These are phyloP conservation scores for Lordiphosa collinella DNA, from an alignment of 1,140 invertebrate species.

Conservation along the genomic window DNA sequence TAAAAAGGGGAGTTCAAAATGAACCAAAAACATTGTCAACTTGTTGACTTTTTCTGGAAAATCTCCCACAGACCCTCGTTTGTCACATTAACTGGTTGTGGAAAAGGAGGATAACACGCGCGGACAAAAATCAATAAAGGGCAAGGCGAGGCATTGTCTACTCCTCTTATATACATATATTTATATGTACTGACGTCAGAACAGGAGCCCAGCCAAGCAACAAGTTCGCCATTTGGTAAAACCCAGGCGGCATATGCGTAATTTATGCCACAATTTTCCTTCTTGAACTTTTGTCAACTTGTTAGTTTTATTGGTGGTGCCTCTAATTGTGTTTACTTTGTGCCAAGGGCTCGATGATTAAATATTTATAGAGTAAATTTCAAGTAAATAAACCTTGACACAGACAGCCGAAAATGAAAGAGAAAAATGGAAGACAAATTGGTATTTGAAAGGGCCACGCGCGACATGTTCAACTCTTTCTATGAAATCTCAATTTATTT, in stretches of 20 bases:
- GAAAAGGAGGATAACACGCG: neutral
- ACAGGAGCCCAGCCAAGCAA: neutral
- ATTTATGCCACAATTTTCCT: constrained; percentile 5
- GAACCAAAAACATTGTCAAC: no score
- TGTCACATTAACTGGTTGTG: no score
- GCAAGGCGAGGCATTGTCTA: constrained; percentile 17
- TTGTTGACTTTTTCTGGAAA: no score
- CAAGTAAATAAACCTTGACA: constrained; percentile 53
- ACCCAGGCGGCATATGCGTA: constrained; percentile 40
- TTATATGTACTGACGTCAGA: neutral
- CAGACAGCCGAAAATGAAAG: neutral
- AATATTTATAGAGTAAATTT: constrained; percentile 56
- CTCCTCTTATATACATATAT: constrained; percentile 7
- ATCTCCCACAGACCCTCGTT: no score
- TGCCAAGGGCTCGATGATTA: constrained; percentile 57
- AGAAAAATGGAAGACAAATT: constrained; percentile 5
- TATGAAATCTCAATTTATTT: constrained; percentile 10
- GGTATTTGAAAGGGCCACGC: constrained; percentile 40
- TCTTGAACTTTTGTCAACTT: constrained; percentile 25
- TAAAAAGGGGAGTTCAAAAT: no score
- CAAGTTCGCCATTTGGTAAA: neutral
- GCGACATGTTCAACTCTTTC: constrained; percentile 17
- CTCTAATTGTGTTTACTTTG: constrained; percentile 40
- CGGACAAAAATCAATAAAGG: constrained; percentile 57
- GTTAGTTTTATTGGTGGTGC: constrained; percentile 10